Evolutionary conservation across 2,113 vertebrate species (phyloP).

Genomic region (Phalacrocorax brasilianus): DNA sequence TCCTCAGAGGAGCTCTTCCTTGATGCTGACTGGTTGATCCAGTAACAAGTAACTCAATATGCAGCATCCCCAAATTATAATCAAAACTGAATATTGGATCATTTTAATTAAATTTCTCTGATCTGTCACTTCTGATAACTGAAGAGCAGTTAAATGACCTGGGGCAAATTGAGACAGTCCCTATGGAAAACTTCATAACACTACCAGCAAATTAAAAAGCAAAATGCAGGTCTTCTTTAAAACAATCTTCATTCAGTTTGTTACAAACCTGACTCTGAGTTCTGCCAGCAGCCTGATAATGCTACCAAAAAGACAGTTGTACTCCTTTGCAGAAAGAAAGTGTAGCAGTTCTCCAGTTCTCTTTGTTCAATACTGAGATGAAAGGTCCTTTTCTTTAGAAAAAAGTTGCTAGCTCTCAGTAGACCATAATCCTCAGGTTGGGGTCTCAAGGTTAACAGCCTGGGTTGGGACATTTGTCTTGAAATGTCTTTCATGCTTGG

Average conservation of each 20-base stretch:
- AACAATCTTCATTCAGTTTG: not conserved
- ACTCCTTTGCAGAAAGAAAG: not conserved
- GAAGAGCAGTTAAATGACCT: not conserved
- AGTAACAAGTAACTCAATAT: not conserved
- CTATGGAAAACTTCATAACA: not conserved
- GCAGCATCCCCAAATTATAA: not conserved
- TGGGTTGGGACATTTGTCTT: not conserved
- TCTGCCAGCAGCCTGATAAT: not conserved
- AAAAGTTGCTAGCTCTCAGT: not conserved
- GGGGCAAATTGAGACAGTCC: not conserved
- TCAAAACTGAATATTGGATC: not conserved
- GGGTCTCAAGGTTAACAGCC: slow-evolving; percentile 11
- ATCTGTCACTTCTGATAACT: not conserved
- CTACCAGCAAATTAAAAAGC: not conserved
- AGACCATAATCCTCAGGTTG: not conserved
- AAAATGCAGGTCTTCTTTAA: not conserved
- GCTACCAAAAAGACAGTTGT: not conserved
- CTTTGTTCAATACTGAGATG: not conserved
- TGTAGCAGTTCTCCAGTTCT: not conserved
- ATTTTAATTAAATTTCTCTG: not conserved
- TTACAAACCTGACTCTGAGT: not conserved
- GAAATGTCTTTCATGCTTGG: not conserved
- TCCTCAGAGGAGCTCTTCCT: not conserved
- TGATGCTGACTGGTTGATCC: not conserved
- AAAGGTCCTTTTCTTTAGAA: not conserved